Conservation (phyloP, 1,140 invertebrate species). For the Dryas iulia region DNA sequence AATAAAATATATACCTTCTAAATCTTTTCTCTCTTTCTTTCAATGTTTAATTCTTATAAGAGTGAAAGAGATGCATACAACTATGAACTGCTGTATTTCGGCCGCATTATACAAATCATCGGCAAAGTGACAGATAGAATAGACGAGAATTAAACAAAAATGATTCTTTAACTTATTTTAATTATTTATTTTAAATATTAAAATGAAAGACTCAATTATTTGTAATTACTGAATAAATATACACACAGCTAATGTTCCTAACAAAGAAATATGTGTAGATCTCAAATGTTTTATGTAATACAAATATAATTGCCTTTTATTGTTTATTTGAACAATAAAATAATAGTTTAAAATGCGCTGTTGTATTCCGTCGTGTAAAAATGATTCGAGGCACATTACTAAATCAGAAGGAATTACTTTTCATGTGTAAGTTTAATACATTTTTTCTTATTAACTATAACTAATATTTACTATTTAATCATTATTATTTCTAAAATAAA, state of each 20-base stretch:
- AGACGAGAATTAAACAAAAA: neutral
- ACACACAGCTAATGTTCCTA: neutral
- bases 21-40: neutral
- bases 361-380: constrained; percentile 55
- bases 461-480: neutral
- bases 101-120: neutral
- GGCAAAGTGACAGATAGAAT: neutral
- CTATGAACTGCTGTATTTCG: neutral
- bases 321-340: neutral
- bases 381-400: constrained; percentile 52
- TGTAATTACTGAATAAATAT: neutral
- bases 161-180: neutral
- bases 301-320: neutral
- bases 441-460: neutral
- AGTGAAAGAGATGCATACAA: neutral
- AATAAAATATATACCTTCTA: neutral
- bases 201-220: neutral
- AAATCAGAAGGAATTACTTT: constrained; percentile 63
- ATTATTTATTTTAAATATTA: neutral
- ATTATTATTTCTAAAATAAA: no score
- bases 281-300: neutral
- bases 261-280: neutral
- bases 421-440: constrained; percentile 55
- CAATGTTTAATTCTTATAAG: neutral
- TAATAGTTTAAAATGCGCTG: constrained; percentile 15